Evolutionary conservation across 1,140 invertebrate genomes (phyloP), one percentile per base, ranked within the genome.

Genomic region (Platyscapa corneri): DNA sequence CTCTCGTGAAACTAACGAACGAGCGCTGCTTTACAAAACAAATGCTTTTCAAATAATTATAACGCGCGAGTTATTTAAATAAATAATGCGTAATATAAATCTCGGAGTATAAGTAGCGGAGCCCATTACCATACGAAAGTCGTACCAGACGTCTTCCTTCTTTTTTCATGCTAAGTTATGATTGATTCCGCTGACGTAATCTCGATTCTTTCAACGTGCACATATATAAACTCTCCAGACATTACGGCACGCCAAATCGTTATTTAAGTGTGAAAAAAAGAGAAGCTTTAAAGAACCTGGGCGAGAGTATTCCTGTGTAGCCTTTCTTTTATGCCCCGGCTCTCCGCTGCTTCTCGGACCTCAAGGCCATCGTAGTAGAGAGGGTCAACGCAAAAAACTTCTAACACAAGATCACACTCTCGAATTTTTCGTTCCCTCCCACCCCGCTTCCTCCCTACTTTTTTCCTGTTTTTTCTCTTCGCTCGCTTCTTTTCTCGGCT

Each of bases 381-480:
- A 85, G 84, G 70, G 79, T 76, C 67, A 76, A 56, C 56, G 77
- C n/a, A 82, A 85, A 83, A 82, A 82, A 82, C 30, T 39, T 81
- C 18, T 56, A 77, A 85, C 84, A 85, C 72, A 82, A 72, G 67
- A 85, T 85, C 84, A 81, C 84, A 77, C 84, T 85, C 77, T 76
- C 72, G 64, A 27, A 81, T 81, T 81, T 84, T 80, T 82, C 79
- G 53, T 32, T 70, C 34, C 34, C 39, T 27, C 56, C 20, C 34
- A 37, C 39, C 7, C 7, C n/a, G 14, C 10, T 82, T n/a, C n/a
- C n/a, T n/a, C n/a, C n/a, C n/a, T n/a, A n/a, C n/a, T n/a, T n/a
- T n/a, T n/a, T n/a, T n/a, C 27, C 30, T 72, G 72, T 74, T 72
- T 14, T 49, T 34, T 70, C 27, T 67, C 30, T 60, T 79, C n/a